These are phyloP conservation scores for Drosophila kurseongensis DNA, from an alignment of 1,140 invertebrate species.

Conservation along the genomic window DNA sequence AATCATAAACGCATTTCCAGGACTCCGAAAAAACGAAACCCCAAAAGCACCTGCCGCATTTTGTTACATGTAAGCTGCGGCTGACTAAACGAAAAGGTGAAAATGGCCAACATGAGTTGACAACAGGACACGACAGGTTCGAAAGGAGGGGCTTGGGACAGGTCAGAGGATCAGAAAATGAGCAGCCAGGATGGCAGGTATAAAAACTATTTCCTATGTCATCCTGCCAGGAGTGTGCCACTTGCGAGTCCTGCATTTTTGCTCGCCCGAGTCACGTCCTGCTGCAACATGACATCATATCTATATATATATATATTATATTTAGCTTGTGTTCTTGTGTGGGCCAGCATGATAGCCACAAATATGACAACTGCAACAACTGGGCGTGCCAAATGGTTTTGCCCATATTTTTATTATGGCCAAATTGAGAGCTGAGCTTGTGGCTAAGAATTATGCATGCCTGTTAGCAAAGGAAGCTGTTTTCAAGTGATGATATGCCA, in stretches of 20 bases:
- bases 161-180: constrained; percentile 61
- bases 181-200: constrained; percentile 50
- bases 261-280: constrained; percentile 66
- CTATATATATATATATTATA: constrained; percentile 11
- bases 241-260: constrained; percentile 49
- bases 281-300: constrained; percentile 18
- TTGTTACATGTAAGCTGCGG: constrained; percentile 74
- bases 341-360: constrained; percentile 62
- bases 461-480: constrained; percentile 10
- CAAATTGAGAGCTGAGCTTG: constrained; percentile 63
- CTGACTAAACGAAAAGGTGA: constrained; percentile 65
- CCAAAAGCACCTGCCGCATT: constrained; percentile 40
- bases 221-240: constrained; percentile 38
- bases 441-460: constrained; percentile 49
- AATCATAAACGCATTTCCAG: constrained; percentile 72
- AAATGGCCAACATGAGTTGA: constrained; percentile 82
- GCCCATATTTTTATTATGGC: constrained; percentile 63
- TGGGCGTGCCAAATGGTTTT: constrained; percentile 63
- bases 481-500: constrained; percentile 7
- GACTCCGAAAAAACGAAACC: neutral
- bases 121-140: constrained; percentile 42
- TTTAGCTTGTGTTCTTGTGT: constrained; percentile 25
- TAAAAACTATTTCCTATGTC: constrained; percentile 79
- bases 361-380: constrained; percentile 65
- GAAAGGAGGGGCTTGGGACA: constrained; percentile 1